Percentiles rank a stretch among this genome's conserved stretches.
phyloP scores from a whole-genome alignment of 2,113 vertebrate genomes.

The Raja brachyura region DNA sequence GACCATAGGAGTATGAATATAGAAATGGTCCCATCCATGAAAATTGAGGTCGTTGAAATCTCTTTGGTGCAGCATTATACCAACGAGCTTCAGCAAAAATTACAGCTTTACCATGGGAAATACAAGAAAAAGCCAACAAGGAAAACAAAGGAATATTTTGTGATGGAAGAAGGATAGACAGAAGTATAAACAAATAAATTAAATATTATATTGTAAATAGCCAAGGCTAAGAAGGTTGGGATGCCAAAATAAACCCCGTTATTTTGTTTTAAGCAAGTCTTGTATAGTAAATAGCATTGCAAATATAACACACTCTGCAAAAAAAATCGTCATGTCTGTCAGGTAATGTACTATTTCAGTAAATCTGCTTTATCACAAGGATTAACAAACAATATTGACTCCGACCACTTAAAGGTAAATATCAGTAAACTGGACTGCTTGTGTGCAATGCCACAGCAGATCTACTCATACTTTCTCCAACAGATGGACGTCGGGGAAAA shows the following conservation, averaged over 20 bases:
- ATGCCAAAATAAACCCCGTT: not conserved
- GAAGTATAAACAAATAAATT: not conserved
- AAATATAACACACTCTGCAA: not conserved
- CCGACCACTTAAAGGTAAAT: not conserved
- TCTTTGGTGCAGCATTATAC: not conserved
- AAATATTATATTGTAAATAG: not conserved
- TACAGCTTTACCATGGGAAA: not conserved
- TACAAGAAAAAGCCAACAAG: not conserved
- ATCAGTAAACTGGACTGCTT: not conserved
- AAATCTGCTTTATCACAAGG: not conserved
- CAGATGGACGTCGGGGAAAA: not conserved
- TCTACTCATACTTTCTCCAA: not conserved
- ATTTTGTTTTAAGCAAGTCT: not conserved
- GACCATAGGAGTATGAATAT: not conserved
- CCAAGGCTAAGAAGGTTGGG: not conserved
- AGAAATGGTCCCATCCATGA: not conserved
- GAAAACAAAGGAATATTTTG: not conserved
- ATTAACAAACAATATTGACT: not conserved
- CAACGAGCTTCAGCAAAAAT: not conserved
- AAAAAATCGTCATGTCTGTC: not conserved
- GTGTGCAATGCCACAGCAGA: not conserved
- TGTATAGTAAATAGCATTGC: not conserved
- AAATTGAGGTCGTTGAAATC: not conserved
- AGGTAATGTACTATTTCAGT: not conserved
- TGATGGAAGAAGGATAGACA: not conserved